A percentile compares a stretch with the other conserved stretches of the same genome.
Evolutionary conservation across 2,797 vertebrate genomes (phyloP).

Genomic region (Cynodonichthys magdalenae): DNA sequence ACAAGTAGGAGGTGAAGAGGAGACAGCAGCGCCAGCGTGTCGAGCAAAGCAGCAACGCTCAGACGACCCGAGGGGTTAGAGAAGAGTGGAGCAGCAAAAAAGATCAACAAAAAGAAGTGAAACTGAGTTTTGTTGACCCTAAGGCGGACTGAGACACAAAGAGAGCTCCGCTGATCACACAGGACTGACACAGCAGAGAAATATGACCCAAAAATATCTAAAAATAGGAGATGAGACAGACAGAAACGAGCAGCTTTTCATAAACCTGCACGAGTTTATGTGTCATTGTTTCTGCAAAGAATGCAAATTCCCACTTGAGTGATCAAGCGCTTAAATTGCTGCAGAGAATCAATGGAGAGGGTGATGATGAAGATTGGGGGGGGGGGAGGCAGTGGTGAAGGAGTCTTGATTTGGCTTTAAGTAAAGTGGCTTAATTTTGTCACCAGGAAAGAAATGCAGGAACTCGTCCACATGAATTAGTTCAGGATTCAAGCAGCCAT

Average conservation of each 20-base stretch:
- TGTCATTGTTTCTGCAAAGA: constrained; percentile 35
- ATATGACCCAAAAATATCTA: constrained; percentile 4
- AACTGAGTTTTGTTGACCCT: constrained; percentile 35
- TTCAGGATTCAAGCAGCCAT: not conserved
- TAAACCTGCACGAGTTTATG: constrained; percentile 8
- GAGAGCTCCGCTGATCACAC: constrained; percentile 29
- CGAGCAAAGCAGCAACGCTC: constrained; percentile 38
- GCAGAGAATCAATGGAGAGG: constrained; percentile 40
- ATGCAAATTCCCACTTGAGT: constrained; percentile 58
- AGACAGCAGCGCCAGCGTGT: constrained; percentile 50
- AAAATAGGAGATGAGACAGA: constrained; percentile 2
- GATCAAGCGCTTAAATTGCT: constrained; percentile 58
- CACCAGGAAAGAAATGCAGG: not conserved
- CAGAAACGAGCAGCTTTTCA: constrained; percentile 32
- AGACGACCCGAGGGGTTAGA: constrained; percentile 23
- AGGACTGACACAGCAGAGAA: constrained; percentile 13
- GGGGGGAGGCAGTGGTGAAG: constrained; percentile 26
- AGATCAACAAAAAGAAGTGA: constrained; percentile 10
- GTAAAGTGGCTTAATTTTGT: constrained; percentile 1
- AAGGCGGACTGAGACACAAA: constrained; percentile 18
- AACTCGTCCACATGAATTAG: not conserved
- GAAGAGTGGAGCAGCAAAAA: not conserved
- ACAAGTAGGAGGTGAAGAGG: constrained; percentile 5
- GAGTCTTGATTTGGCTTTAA: constrained; percentile 40
- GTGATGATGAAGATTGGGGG: not conserved